Conservation (phyloP, 2,888 invertebrate genomes). For the Sturmia bella region DNA sequence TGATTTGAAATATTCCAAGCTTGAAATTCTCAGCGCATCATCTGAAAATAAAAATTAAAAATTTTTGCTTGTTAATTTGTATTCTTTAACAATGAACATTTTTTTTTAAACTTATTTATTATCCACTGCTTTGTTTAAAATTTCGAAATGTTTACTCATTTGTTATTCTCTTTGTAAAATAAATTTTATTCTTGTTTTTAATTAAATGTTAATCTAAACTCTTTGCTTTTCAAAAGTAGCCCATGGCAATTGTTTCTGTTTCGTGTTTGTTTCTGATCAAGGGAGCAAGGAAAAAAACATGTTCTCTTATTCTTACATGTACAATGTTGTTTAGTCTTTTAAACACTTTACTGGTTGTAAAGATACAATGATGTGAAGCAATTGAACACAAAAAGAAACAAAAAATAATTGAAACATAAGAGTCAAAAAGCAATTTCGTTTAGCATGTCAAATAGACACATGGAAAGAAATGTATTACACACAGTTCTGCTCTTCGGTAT, state of each 20-base stretch:
- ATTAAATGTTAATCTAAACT: slow-evolving; percentile 31
- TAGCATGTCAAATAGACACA: slow-evolving; percentile 34
- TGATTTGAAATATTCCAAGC: too few species aligned
- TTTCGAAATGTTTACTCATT: not conserved
- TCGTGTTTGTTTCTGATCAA: not conserved
- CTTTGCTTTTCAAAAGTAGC: slow-evolving; percentile 8
- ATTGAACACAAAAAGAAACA: not conserved
- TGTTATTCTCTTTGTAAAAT: slow-evolving; percentile 28
- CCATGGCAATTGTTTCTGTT: slow-evolving; percentile 22
- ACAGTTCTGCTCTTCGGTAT: not conserved
- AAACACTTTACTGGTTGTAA: slow-evolving; percentile 25
- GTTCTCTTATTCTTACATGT: too few species aligned
- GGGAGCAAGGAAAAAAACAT: not conserved
- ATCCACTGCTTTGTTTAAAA: not conserved
- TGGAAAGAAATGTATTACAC: not conserved
- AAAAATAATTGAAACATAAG: slow-evolving; percentile 15
- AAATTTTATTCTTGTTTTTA: slow-evolving; percentile 3
- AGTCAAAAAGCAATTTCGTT: slow-evolving; percentile 44
- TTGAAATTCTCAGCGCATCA: too few species aligned
- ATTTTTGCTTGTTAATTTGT: too few species aligned
- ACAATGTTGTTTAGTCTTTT: slow-evolving; percentile 10
- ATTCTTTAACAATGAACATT: too few species aligned
- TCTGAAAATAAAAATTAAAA: too few species aligned
- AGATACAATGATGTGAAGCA: not conserved
- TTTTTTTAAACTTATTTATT: too few species aligned